A percentile compares a stretch with the other conserved stretches of the same genome.
These are phyloP conservation scores for Syrrhaptes paradoxus DNA, from an alignment of 2,113 vertebrate genomes.

Conservation along the genomic window DNA sequence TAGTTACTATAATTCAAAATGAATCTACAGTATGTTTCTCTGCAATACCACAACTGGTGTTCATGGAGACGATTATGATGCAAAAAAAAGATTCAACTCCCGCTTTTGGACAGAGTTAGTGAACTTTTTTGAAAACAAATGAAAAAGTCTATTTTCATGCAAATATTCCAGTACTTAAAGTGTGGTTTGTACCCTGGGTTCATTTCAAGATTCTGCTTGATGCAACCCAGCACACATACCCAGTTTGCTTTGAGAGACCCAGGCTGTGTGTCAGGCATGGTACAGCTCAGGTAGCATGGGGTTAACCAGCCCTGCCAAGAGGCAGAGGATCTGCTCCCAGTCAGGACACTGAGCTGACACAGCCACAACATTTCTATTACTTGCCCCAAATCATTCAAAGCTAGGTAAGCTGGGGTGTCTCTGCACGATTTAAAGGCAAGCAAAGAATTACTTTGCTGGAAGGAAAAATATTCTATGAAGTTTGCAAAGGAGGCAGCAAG, in stretches of 20 bases:
- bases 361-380: background rate
- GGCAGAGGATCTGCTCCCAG: background rate
- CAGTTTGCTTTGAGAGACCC: background rate
- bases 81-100: background rate
- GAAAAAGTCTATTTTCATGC: background rate
- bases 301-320: background rate
- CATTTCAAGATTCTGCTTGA: background rate
- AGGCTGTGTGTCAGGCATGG: rapidly evolving
- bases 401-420: background rate
- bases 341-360: background rate
- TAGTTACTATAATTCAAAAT: background rate
- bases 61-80: background rate
- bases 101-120: rapidly evolving
- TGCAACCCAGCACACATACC: background rate
- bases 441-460: background rate
- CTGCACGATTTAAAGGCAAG: background rate
- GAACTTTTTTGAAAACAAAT: background rate
- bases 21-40: background rate
- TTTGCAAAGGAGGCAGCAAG: background rate
- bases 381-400: background rate
- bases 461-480: background rate
- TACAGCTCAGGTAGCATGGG: rapidly evolving
- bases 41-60: background rate
- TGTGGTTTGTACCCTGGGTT: background rate
- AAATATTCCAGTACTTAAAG: background rate